Base-by-base conservation (phyloP, 2,113 vertebrate genomes). In the Nycticebus coucang region DNA sequence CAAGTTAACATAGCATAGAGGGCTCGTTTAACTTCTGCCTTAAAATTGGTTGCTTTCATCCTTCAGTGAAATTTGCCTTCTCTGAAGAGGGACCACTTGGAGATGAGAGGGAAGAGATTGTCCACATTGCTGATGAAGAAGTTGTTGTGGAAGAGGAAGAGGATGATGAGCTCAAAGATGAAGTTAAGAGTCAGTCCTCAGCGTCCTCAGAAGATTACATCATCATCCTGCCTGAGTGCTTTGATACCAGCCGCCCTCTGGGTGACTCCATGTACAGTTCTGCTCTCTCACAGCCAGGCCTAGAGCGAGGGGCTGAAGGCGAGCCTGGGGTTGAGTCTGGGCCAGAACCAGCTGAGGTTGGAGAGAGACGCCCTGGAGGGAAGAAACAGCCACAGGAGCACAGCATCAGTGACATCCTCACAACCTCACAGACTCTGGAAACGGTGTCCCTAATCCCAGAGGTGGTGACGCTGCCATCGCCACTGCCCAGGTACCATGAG, bases 181-280 rank as follows among this genome's bases (percentile, higher is more conserved):
- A 99, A 95, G 94, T 95, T 50, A 98, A 98, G 93, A 99, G 99
- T 96, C 99, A 99, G 95, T 99, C 99, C 35, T 99, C 99, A 53
- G 98, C 99, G 33, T 99, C 99, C 4, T 99, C 99, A 0, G 99
- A 99, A 97, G 99, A 99, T 96, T 99, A 99, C 87, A 99, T 99
- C 97, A 99, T 99, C 59, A 99, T 99, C 96, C 99, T 99, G 53
- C 99, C 99, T 0, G 99, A 99, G 96, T 99, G 99, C 97, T 99
- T 99, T 83, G 99, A 99, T 96, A 99, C 99, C 60, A 99, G 98
- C 77, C 99, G 99, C 50, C 99, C 99, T 1, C 98, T 99, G 12
- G 99, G 99, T 24, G 99, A 99, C 94, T 99, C 99, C 82, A 99
- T 99, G 99, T 99, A 99, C 79, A 99, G 99, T 97, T 99, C 99